A percentile compares a stretch with the other conserved stretches of the same genome.
These are phyloP conservation scores for Pelmatolapia mariae DNA, from an alignment of 2,113 vertebrate genomes.

Conservation along the genomic window DNA sequence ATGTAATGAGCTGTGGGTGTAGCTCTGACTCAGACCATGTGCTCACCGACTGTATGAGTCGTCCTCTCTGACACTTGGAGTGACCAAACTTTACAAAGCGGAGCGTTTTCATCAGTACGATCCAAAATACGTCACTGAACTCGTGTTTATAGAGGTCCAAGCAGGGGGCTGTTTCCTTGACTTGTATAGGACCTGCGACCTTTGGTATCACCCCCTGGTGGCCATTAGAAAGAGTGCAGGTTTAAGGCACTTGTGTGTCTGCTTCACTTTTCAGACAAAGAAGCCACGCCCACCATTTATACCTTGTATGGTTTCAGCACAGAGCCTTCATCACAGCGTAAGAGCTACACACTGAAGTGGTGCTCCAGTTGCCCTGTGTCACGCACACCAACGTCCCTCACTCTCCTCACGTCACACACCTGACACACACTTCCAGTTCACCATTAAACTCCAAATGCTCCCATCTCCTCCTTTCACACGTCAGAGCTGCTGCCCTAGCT, in stretches of 20 bases:
- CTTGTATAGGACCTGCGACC: not conserved
- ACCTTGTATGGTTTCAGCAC: not conserved
- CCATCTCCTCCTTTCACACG: not conserved
- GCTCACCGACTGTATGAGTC: not conserved
- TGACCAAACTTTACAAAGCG: not conserved
- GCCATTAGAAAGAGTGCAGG: not conserved
- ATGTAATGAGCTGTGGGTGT: not conserved
- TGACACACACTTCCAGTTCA: not conserved
- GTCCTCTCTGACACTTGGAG: not conserved
- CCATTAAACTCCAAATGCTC: not conserved
- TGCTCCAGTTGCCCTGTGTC: not conserved
- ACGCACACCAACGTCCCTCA: not conserved
- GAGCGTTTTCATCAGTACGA: not conserved
- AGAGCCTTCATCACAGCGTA: not conserved
- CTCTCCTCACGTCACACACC: not conserved
- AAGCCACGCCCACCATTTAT: not conserved
- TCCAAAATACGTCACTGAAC: not conserved
- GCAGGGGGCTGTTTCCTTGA: not conserved
- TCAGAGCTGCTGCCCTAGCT: not conserved
- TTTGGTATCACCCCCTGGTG: not conserved
- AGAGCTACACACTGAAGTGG: not conserved
- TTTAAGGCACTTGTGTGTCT: not conserved
- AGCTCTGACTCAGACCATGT: not conserved
- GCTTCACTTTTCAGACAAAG: not conserved
- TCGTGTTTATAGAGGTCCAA: not conserved